Evolutionary conservation across 1,140 invertebrate genomes (phyloP), one percentile per base, ranked within the genome.

Genomic region (Heliconius eleuchia): DNA sequence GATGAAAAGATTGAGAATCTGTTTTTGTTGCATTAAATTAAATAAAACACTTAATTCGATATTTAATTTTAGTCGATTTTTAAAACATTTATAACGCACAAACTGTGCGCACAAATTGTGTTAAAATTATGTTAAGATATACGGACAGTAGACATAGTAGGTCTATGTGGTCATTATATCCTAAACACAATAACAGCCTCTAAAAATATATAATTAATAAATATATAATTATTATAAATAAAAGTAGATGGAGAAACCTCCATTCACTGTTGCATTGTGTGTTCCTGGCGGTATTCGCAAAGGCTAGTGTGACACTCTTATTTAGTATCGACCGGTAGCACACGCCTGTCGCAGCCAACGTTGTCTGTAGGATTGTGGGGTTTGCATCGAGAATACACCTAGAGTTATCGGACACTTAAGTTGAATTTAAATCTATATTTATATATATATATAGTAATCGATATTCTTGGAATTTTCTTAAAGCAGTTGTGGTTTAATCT

Each of bases 281-380:
- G 30, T 46, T 86, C 85, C 84, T 18, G 85, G 89, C 91, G 89
- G 90, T 87, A 84, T 85, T 84, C 77, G 86, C 85, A 92, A 93
- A 93, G 90, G 90, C 85, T 85, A 88, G 86, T 83, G 89, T 86
- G 91, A 90, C 91, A 92, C 88, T 92, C 89, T 92, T 93, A 93
- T 92, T 92, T 93, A 93, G 90, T 91, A 89, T 82, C 86, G 85
- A 85, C 84, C 89, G 87, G 88, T 89, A 91, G 89, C 90, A 89
- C 85, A 89, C 90, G 86, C 84, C 83, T 87, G 90, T 87, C 86
- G 84, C 83, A 77, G 78, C 78, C 74, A 42, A 39, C 79, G 74
- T 71, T 73, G 74, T 76, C 74, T 78, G 70, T 71, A 70, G 75
- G 57, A 70, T 71, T 46, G 60, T 71, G 75, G 75, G 73, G 73